Base-by-base conservation (phyloP, 2,797 vertebrate species). In the Octomys mimax region DNA sequence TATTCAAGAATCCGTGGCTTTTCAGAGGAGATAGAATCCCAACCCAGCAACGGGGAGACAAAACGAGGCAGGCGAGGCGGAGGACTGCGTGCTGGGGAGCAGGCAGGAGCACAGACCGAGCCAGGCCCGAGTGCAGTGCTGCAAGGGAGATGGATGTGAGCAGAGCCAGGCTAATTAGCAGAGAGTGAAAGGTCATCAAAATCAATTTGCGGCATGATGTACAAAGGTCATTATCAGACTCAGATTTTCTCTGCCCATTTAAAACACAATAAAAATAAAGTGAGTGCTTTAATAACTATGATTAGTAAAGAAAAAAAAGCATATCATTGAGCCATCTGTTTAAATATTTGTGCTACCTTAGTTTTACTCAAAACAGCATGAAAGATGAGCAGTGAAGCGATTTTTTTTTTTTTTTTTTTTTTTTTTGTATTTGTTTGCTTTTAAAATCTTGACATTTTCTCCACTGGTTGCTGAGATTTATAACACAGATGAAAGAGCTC, bases 101-200 rank as follows among this genome's bases (percentile, higher is more conserved):
- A 82, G 66, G 59, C 73, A 68, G 94, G 24, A 22, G 11, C 57
- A 84, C 57, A 71, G 31, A 3, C n/a, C 0, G 39, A 71, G 24
- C n/a, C 22, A 0, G 0, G 2, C 61, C 89, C 77, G 94, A 81
- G 36, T 8, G 12, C 78, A 81, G 36, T 8, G 12, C 78, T 54
- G 66, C 88, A 75, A 94, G 95, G n/a, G 94, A 97, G 97, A 98
- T 92, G 96, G 97, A 98, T 97, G 97, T 95, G 80, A 82, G 71
- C 89, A 94, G 79, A 98, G 98, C 92, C 95, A 93, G 96, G 94
- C 97, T 98, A 98, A 98, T 99, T 98, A 98, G 97, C 31, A 80
- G 70, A 97, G 96, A 98, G 98, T 95, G 96, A 98, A 98, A 99
- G 98, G 98, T 98, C 98, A 98, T 98, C 97, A 98, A 98, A 99